Evolutionary conservation across 2,797 vertebrate species (phyloP).

Genomic region (Poeciliopsis presidionis): DNA sequence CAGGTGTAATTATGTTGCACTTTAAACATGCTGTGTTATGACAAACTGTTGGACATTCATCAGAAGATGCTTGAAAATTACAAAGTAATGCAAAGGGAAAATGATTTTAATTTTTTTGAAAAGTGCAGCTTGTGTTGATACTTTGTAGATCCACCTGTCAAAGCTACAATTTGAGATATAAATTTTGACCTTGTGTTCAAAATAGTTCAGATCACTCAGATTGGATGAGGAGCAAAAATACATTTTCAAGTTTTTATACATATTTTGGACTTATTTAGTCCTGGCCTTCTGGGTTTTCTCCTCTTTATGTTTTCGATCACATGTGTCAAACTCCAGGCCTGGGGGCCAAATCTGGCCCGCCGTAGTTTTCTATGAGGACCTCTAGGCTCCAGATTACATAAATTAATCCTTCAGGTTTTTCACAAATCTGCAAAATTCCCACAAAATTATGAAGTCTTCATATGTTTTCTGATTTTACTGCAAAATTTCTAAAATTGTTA

Average conservation of each 20-base stretch:
- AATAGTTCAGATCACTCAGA: not conserved
- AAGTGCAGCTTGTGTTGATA: not conserved
- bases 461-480: too few relatives aligned
- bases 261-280: not conserved
- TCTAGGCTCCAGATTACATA: too few relatives aligned
- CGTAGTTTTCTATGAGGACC: too few relatives aligned
- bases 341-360: too few relatives aligned
- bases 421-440: too few relatives aligned
- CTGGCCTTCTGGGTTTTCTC: not conserved
- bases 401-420: too few relatives aligned
- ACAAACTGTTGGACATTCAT: not conserved
- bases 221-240: not conserved
- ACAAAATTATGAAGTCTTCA: too few relatives aligned
- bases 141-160: not conserved
- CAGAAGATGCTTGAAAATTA: not conserved
- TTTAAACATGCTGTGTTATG: not conserved
- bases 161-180: not conserved
- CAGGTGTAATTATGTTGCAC: not conserved
- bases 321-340: too few relatives aligned
- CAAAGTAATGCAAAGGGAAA: not conserved
- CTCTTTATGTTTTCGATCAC: not conserved
- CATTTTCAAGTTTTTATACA: not conserved
- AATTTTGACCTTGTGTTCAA: not conserved
- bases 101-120: not conserved
- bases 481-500: too few relatives aligned